A percentile compares a stretch with the other conserved stretches of the same genome.
phyloP scores from a whole-genome alignment of 2,797 vertebrate genomes.

The Peromyscus melanophrys region DNA sequence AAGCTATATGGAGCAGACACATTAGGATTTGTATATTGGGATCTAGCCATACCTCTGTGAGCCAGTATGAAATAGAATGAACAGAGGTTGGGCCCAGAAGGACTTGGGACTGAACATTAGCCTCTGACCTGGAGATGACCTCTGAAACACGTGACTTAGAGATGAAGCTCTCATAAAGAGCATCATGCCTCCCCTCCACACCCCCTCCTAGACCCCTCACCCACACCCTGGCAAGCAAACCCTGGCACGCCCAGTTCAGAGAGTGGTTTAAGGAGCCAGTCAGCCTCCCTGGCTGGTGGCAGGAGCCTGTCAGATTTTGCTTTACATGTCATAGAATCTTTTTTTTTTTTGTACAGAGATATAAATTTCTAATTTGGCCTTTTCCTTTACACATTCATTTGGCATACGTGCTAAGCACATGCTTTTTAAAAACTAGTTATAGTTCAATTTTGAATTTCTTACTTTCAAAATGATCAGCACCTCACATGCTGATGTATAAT shows the following conservation, averaged over 20 bases:
- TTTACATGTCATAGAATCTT: constrained; percentile 78
- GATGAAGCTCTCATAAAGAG: not conserved
- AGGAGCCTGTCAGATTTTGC: constrained; percentile 64
- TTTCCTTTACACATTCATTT: constrained; percentile 79
- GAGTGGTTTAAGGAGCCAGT: not conserved
- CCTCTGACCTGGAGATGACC: not conserved
- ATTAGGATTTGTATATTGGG: not conserved
- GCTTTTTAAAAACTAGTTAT: constrained; percentile 63
- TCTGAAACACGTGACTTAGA: not conserved
- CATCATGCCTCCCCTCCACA: not conserved
- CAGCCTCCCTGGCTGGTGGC: constrained; percentile 28
- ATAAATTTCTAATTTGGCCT: constrained; percentile 81
- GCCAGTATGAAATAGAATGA: not conserved
- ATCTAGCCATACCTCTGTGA: constrained; percentile 24
- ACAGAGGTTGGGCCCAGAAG: not conserved
- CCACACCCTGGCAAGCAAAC: not conserved
- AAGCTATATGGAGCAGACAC: constrained; percentile 13
- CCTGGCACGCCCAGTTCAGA: not conserved
- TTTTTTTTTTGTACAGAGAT: constrained; percentile 65
- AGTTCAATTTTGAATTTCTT: constrained; percentile 75
- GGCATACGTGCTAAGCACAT: constrained; percentile 80
- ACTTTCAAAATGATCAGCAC: constrained; percentile 78
- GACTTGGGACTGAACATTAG: not conserved
- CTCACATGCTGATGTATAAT: constrained; percentile 69
- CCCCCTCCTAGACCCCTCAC: not conserved